phyloP scores from a whole-genome alignment of 2,797 vertebrate genomes.

The Echiichthys vipera region DNA sequence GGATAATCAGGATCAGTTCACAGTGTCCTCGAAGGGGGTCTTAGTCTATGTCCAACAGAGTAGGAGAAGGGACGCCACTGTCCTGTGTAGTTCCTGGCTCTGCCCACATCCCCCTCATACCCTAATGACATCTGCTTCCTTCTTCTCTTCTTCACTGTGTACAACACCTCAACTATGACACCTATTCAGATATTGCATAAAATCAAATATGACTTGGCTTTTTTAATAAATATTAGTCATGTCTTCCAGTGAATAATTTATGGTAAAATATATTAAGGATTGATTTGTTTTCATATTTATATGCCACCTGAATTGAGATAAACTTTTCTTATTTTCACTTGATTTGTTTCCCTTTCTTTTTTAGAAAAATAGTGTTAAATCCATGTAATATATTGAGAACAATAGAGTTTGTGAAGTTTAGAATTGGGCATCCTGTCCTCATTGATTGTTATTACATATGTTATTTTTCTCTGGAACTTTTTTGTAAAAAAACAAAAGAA shows the following conservation, averaged over 20 bases:
- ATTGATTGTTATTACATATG: conserved; percentile 50
- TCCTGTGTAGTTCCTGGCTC: conserved; percentile 68
- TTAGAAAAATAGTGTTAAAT: background rate
- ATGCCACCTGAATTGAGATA: conserved; percentile 16
- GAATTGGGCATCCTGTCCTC: conserved; percentile 37
- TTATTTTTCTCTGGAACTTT: conserved; percentile 39
- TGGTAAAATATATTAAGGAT: background rate
- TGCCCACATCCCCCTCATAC: conserved; percentile 59
- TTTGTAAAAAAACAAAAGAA: conserved; percentile 28
- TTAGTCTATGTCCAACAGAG: conserved; percentile 79
- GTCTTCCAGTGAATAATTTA: background rate
- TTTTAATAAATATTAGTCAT: conserved; percentile 2
- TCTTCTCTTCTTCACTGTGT: conserved; percentile 29
- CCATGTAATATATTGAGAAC: background rate
- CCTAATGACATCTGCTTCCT: conserved; percentile 61
- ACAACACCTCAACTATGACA: conserved; percentile 47
- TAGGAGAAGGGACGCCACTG: conserved; percentile 76
- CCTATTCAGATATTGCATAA: conserved; percentile 35
- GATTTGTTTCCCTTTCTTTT: background rate
- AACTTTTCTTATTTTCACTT: background rate
- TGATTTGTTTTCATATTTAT: background rate
- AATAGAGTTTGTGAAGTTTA: background rate
- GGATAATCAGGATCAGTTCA: conserved; percentile 88
- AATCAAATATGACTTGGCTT: conserved; percentile 27
- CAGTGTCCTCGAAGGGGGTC: conserved; percentile 81